phyloP scores from a whole-genome alignment of 1,140 invertebrate genomes.

The Spodoptera litura region DNA sequence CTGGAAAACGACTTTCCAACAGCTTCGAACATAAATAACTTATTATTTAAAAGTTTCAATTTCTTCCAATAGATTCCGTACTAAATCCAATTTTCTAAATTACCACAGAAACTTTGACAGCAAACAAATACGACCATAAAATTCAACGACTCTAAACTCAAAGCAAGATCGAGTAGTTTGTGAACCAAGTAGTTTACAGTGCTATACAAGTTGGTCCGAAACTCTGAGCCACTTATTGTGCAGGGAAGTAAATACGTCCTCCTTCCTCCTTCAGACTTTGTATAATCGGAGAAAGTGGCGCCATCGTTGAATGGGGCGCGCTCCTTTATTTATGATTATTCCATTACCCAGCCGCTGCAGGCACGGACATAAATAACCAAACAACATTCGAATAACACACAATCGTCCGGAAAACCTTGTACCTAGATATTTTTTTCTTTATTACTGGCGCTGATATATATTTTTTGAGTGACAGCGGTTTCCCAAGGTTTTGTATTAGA shows the following conservation, averaged over 20 bases:
- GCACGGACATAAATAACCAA: constrained; percentile 40
- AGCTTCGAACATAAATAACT: no score
- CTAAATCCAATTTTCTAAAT: no score
- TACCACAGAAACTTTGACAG: no score
- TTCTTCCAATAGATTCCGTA: no score
- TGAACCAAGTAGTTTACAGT: constrained; percentile 5
- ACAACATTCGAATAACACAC: constrained; percentile 39
- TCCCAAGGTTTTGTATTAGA: constrained; percentile 12
- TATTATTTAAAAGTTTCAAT: no score
- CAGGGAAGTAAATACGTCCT: constrained; percentile 39
- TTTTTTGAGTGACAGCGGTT: constrained; percentile 37
- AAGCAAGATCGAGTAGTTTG: constrained; percentile 8
- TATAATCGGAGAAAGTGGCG: constrained; percentile 38
- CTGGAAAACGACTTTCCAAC: no score
- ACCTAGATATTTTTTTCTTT: constrained; percentile 26
- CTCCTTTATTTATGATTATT: constrained; percentile 54
- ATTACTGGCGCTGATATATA: constrained; percentile 7
- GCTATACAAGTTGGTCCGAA: constrained; percentile 22
- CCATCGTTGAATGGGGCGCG: constrained; percentile 14
- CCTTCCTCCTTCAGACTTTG: not conserved
- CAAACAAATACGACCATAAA: not conserved
- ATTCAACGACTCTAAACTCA: constrained; percentile 10
- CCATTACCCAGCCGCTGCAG: constrained; percentile 39
- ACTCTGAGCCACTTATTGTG: constrained; percentile 45
- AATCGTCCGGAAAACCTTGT: constrained; percentile 37